Evolutionary conservation across 2,888 invertebrate genomes (phyloP).

Genomic region (Chrysolina haemoptera): DNA sequence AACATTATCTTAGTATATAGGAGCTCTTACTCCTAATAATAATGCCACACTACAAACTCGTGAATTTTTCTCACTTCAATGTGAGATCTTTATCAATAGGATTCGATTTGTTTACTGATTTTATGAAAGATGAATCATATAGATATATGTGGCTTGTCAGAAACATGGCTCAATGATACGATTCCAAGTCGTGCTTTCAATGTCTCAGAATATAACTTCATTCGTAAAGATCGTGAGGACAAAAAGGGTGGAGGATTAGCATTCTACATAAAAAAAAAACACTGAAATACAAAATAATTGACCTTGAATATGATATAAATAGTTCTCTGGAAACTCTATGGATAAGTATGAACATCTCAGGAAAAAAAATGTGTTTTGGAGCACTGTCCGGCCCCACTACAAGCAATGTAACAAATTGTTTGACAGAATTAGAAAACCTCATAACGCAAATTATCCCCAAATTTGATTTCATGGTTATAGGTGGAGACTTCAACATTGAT

Average conservation of each 20-base stretch:
- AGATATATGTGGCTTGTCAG: background rate
- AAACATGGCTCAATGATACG: constrained; percentile 17
- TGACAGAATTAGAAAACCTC: background rate
- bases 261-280: background rate
- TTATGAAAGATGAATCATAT: background rate
- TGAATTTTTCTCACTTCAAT: constrained; percentile 21
- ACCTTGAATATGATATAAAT: too few relatives aligned
- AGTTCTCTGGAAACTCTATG: too few relatives aligned
- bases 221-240: background rate
- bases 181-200: background rate
- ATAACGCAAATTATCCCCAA: background rate
- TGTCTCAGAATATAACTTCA: too few relatives aligned
- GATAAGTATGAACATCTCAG: too few relatives aligned
- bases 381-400: constrained; percentile 9
- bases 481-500: too few relatives aligned
- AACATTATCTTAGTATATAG: too few relatives aligned
- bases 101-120: constrained; percentile 12
- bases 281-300: too few relatives aligned
- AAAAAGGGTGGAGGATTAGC: constrained; percentile 7
- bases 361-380: constrained; percentile 11
- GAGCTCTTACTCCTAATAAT: too few relatives aligned
- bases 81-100: background rate
- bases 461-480: too few relatives aligned
- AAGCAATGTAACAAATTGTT: background rate
- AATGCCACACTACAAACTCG: too few relatives aligned